Evolutionary conservation across 2,888 invertebrate genomes (phyloP).

Genomic region (Galerucella calmariensis): DNA sequence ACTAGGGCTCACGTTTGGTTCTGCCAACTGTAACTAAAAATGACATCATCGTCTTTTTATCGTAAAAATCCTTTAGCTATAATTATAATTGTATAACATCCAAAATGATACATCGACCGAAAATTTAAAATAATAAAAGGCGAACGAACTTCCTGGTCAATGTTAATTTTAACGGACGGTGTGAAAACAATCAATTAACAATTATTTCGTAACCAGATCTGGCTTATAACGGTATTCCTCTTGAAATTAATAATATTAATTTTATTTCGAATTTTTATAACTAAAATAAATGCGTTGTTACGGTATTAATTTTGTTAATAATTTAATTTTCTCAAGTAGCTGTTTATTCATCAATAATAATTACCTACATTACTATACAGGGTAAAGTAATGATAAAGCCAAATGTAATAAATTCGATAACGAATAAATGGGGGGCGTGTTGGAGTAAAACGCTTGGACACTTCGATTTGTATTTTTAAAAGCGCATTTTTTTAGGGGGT

Average conservation of each 20-base stretch:
- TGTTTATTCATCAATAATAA: background rate
- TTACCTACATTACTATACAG: too few relatives aligned
- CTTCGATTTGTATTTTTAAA: too few relatives aligned
- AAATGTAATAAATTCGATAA: too few relatives aligned
- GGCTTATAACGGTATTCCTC: slow-evolving; percentile 8
- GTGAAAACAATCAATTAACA: slow-evolving; percentile 13
- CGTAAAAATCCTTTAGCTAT: too few relatives aligned
- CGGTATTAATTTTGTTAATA: background rate
- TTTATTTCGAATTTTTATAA: slow-evolving; percentile 6
- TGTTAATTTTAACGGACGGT: slow-evolving; percentile 18
- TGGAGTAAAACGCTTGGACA: too few relatives aligned
- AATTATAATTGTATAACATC: background rate
- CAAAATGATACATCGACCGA: background rate
- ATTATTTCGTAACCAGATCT: slow-evolving; percentile 9
- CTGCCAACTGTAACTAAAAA: too few relatives aligned
- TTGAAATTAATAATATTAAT: slow-evolving; percentile 1
- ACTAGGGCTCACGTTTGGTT: too few relatives aligned
- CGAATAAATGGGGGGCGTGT: too few relatives aligned
- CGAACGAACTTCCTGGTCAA: slow-evolving; percentile 20
- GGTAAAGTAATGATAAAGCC: too few relatives aligned
- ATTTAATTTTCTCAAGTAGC: background rate
- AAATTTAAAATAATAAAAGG: background rate
- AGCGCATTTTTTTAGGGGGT: too few relatives aligned
- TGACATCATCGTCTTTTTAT: too few relatives aligned
- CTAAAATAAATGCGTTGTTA: background rate